A percentile compares a stretch with the other conserved stretches of the same genome.
These are phyloP conservation scores for Epizoanthus scotinus DNA, from an alignment of 92 coral and sea anemone genomes.

Conservation along the genomic window DNA sequence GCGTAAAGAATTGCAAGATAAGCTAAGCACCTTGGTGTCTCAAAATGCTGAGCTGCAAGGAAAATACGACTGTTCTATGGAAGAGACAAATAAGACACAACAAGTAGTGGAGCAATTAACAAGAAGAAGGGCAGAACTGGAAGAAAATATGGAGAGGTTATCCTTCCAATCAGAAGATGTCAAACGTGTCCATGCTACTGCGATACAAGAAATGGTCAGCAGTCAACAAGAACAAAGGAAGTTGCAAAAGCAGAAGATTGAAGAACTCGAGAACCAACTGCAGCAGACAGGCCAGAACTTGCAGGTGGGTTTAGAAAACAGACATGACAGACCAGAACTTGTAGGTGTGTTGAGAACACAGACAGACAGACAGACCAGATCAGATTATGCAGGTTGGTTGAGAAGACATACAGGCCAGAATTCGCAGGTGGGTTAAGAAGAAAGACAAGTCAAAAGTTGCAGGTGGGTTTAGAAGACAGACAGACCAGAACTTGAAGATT, in stretches of 20 bases:
- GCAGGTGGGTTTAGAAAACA: conserved; percentile 33
- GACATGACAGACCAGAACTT: neutral
- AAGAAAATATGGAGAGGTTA: conserved; percentile 35
- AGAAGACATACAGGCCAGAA: neutral
- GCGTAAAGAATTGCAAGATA: conserved; percentile 18
- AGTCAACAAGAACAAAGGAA: conserved; percentile 61
- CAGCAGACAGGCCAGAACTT: conserved; percentile 55
- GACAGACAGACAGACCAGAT: neutral
- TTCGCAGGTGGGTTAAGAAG: neutral
- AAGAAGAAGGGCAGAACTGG: conserved; percentile 18
- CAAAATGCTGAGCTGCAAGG: conserved; percentile 17
- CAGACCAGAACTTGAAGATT: no score
- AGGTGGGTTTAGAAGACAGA: neutral
- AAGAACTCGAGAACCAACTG: conserved; percentile 46
- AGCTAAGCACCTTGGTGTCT: conserved; percentile 9
- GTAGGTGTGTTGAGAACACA: neutral
- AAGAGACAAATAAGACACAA: neutral
- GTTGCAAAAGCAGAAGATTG: conserved; percentile 43
- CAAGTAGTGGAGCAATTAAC: neutral
- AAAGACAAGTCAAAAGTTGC: neutral
- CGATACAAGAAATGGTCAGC: conserved; percentile 52
- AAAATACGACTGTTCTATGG: neutral
- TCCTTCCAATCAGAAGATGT: conserved; percentile 56
- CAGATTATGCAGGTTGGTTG: no score
- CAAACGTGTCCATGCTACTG: conserved; percentile 56